Percentiles rank a stretch among this genome's conserved stretches.
These are phyloP conservation scores for Benthochromis sp. DNA, from an alignment of 2,113 vertebrate species.

Conservation along the genomic window DNA sequence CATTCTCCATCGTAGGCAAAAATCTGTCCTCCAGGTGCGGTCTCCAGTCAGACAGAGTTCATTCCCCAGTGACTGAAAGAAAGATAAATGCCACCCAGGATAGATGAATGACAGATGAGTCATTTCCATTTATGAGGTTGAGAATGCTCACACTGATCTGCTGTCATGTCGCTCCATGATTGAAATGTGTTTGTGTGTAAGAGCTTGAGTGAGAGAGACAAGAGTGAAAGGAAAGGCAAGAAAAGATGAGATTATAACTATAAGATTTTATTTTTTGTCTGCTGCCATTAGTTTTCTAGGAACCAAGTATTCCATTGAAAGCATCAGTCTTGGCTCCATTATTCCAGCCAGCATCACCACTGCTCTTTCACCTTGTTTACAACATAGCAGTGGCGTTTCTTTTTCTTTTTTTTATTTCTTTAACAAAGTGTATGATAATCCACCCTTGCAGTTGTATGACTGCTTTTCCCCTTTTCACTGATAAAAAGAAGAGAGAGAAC, in stretches of 20 bases:
- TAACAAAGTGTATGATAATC: not conserved
- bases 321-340: not conserved
- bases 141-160: conserved; percentile 49
- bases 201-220: not conserved
- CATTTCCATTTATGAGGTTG: conserved; percentile 58
- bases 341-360: not conserved
- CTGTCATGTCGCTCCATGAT: conserved; percentile 38
- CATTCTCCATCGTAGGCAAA: conserved; percentile 1
- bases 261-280: not conserved
- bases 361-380: not conserved
- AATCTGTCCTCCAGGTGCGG: conserved; percentile 7
- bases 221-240: not conserved
- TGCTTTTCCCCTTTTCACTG: not conserved
- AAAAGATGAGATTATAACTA: not conserved
- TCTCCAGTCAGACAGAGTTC: conserved; percentile 43
- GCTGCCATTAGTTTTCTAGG: not conserved
- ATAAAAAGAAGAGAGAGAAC: not conserved
- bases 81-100: conserved; percentile 53
- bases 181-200: conserved; percentile 40
- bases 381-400: not conserved
- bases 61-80: conserved; percentile 23
- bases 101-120: conserved; percentile 60
- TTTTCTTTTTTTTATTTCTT: not conserved
- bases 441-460: not conserved
- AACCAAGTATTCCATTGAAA: not conserved